Evolutionary conservation across 2,888 invertebrate species (phyloP).

Genomic region (Epinotia brunnichana): DNA sequence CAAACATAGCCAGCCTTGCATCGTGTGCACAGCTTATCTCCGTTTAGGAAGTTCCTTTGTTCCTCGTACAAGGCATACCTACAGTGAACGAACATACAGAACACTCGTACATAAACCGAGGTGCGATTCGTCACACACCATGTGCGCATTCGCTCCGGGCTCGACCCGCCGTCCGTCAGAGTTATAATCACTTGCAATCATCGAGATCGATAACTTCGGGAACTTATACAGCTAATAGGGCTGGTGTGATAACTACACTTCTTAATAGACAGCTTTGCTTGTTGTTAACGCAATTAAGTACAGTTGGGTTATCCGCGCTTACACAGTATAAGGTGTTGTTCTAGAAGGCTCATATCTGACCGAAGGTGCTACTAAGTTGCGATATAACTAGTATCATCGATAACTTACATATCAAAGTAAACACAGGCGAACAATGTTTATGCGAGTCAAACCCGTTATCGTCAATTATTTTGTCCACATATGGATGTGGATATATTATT

Average conservation of each 20-base stretch:
- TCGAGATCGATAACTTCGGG: slow-evolving; percentile 55
- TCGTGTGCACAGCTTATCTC: slow-evolving; percentile 39
- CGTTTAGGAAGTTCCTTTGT: slow-evolving; percentile 33
- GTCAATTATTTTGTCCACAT: slow-evolving; percentile 8
- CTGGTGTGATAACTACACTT: slow-evolving; percentile 31
- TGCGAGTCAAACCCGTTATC: slow-evolving; percentile 2
- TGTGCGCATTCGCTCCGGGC: slow-evolving; percentile 64
- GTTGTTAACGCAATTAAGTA: slow-evolving; percentile 24
- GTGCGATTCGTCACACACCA: slow-evolving; percentile 63
- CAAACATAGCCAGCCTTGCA: slow-evolving; percentile 30
- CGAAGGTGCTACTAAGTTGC: not conserved
- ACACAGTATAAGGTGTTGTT: not conserved
- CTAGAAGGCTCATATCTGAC: slow-evolving; percentile 3
- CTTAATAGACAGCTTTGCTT: slow-evolving; percentile 25
- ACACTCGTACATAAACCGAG: slow-evolving; percentile 56
- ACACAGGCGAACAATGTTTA: slow-evolving; percentile 8
- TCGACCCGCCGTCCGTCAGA: slow-evolving; percentile 55
- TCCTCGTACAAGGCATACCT: slow-evolving; percentile 30
- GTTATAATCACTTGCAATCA: slow-evolving; percentile 57
- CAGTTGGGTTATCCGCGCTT: slow-evolving; percentile 1
- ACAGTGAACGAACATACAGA: slow-evolving; percentile 37
- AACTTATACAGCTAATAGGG: slow-evolving; percentile 46
- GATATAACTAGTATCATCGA: not conserved
- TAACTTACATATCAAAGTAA: not conserved
- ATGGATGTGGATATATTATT: too few relatives aligned